Evolutionary conservation across 2,113 vertebrate genomes (phyloP).

Genomic region (Pseudorhombus dupliciocellatus): DNA sequence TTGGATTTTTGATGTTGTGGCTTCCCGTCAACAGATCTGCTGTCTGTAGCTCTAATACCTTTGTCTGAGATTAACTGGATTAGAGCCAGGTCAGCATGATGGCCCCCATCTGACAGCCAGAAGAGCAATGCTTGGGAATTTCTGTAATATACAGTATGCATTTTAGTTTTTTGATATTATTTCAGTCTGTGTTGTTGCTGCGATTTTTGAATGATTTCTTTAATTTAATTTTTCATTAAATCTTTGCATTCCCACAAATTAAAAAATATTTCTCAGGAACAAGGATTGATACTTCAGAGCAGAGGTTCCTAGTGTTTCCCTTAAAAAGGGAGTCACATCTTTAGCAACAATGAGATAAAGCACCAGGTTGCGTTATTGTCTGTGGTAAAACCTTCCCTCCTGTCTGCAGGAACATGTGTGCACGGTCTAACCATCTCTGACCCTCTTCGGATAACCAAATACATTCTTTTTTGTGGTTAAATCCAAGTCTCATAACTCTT

Average conservation of each 20-base stretch:
- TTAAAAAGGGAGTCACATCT: too few relatives aligned
- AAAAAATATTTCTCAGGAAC: not conserved
- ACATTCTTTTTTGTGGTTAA: too few relatives aligned
- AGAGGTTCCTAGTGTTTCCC: not conserved
- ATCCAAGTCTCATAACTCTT: too few relatives aligned
- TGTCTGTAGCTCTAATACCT: constrained; percentile 10
- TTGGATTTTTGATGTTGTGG: constrained; percentile 7
- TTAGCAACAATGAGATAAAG: too few relatives aligned
- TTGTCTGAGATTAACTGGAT: constrained; percentile 9
- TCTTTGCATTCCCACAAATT: constrained; percentile 21
- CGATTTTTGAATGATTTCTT: not conserved
- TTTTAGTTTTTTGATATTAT: too few relatives aligned
- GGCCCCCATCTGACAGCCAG: constrained; percentile 23
- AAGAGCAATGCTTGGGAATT: constrained; percentile 3
- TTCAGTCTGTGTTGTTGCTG: not conserved
- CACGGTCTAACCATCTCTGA: too few relatives aligned
- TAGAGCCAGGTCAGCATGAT: constrained; percentile 18
- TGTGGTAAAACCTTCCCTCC: too few relatives aligned
- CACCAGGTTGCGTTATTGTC: too few relatives aligned
- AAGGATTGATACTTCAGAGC: not conserved
- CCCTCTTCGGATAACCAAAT: too few relatives aligned
- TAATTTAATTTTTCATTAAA: not conserved
- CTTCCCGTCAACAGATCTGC: constrained; percentile 12
- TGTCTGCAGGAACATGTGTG: too few relatives aligned
- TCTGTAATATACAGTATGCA: not conserved